A percentile compares a stretch with the other conserved stretches of the same genome.
phyloP scores from a whole-genome alignment of 2,888 invertebrate species.

The Hydroisotoma schaefferi region DNA sequence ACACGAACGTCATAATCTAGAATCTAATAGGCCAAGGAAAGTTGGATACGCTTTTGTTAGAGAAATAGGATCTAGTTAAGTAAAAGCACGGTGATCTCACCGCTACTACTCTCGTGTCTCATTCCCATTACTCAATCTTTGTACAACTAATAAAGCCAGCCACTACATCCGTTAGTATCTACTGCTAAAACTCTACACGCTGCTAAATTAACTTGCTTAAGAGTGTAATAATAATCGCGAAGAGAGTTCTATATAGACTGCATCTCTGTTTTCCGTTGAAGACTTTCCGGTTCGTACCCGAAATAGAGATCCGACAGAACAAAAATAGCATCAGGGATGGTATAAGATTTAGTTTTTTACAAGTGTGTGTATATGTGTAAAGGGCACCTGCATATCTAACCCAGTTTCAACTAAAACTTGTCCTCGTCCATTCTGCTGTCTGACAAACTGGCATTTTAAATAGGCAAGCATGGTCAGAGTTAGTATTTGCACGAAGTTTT shows the following conservation, averaged over 20 bases:
- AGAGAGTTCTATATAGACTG: too few species aligned
- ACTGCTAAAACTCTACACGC: background rate
- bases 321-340: slow-evolving; percentile 40
- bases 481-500: background rate
- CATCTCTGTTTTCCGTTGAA: too few species aligned
- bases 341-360: background rate
- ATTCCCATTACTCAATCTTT: too few species aligned
- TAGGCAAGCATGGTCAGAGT: too few species aligned
- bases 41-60: background rate
- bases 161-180: background rate
- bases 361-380: slow-evolving; percentile 23
- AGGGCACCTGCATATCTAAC: slow-evolving; percentile 49
- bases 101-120: background rate
- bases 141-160: background rate
- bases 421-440: slow-evolving; percentile 1
- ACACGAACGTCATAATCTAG: slow-evolving; percentile 5
- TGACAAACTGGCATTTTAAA: background rate
- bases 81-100: slow-evolving; percentile 19
- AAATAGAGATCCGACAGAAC: slow-evolving; percentile 42
- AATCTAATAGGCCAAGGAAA: background rate
- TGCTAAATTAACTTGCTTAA: background rate
- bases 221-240: slow-evolving; percentile 1
- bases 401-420: slow-evolving; percentile 37
- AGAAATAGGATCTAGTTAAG: background rate
- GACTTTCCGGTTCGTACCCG: slow-evolving; percentile 42